Conservation (phyloP, 2,113 vertebrate species). For the human region DNA sequence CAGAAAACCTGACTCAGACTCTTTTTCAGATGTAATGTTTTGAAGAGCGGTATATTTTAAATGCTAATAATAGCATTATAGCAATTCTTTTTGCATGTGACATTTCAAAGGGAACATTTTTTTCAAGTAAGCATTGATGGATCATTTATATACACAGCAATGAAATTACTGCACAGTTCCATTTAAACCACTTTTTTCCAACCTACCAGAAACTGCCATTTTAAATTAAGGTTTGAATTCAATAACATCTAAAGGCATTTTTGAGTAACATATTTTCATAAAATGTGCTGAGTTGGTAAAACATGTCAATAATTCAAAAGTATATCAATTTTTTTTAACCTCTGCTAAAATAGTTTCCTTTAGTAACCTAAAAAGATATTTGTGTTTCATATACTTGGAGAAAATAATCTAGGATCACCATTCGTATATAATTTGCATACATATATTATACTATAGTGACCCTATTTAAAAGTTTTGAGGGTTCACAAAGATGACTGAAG, state of each 20-base stretch:
- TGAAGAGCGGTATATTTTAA: slow-evolving; percentile 64
- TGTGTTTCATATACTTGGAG: neutral
- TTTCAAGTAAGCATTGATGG: slow-evolving; percentile 62
- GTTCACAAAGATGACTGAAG: slow-evolving; percentile 9
- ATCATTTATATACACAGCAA: slow-evolving; percentile 65
- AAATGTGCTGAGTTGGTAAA: slow-evolving; percentile 57
- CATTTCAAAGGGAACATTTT: slow-evolving; percentile 69
- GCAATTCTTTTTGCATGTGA: slow-evolving; percentile 57
- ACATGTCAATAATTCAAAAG: slow-evolving; percentile 67
- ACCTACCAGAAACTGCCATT: slow-evolving; percentile 51
- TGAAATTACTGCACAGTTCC: slow-evolving; percentile 42
- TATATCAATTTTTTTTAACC: slow-evolving; percentile 32
- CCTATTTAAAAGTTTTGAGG: slow-evolving; percentile 17
- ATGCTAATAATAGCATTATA: slow-evolving; percentile 64
- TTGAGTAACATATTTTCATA: slow-evolving; percentile 30
- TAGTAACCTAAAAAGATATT: slow-evolving; percentile 6
- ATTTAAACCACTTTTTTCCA: slow-evolving; percentile 31
- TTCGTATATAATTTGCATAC: slow-evolving; percentile 37
- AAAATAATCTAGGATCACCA: neutral
- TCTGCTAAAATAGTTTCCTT: slow-evolving; percentile 27
- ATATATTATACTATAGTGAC: neutral
- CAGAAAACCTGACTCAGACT: slow-evolving; percentile 66
- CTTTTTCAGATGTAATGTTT: slow-evolving; percentile 62
- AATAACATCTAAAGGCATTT: slow-evolving; percentile 58
- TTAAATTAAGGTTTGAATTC: slow-evolving; percentile 65